These are phyloP conservation scores for Sylvicola fuscatus DNA, from an alignment of 2,888 invertebrate species.

Conservation along the genomic window DNA sequence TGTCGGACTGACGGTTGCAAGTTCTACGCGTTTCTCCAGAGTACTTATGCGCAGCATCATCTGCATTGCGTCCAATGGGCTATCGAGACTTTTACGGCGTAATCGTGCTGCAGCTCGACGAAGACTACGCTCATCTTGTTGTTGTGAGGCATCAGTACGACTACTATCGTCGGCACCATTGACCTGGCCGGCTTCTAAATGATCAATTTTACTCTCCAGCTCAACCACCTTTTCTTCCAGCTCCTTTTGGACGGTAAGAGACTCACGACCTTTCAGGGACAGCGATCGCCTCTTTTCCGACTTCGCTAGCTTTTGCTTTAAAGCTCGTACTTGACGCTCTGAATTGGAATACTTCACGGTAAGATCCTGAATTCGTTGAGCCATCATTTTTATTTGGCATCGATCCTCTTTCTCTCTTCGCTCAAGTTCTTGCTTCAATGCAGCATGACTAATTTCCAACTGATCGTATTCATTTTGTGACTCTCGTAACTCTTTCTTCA, in stretches of 20 bases:
- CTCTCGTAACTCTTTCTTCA: conserved; percentile 61
- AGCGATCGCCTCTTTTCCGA: conserved; percentile 61
- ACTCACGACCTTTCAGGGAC: conserved; percentile 65
- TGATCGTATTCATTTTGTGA: conserved; percentile 63
- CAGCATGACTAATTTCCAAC: conserved; percentile 56
- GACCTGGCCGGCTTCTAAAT: conserved; percentile 31
- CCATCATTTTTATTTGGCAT: conserved; percentile 60
- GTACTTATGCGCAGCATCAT: conserved; percentile 54
- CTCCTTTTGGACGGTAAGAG: conserved; percentile 59
- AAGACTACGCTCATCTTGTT: conserved; percentile 27
- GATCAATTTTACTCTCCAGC: conserved; percentile 53
- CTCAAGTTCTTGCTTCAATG: conserved; percentile 51
- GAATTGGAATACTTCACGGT: conserved; percentile 61
- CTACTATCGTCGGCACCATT: conserved; percentile 11
- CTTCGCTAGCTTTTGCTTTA: conserved; percentile 62
- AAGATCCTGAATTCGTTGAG: conserved; percentile 62
- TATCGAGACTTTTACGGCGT: conserved; percentile 56
- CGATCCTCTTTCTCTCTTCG: conserved; percentile 38
- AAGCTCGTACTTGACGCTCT: conserved; percentile 57
- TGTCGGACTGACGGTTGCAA: conserved; percentile 22
- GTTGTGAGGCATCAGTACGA: conserved; percentile 7
- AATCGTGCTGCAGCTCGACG: conserved; percentile 21
- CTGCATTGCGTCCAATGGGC: conserved; percentile 63
- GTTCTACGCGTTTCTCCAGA: conserved; percentile 55
- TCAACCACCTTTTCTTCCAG: conserved; percentile 69